Base-by-base conservation (phyloP, 2,888 invertebrate species). In the Hirtodrosophila cameraria region DNA sequence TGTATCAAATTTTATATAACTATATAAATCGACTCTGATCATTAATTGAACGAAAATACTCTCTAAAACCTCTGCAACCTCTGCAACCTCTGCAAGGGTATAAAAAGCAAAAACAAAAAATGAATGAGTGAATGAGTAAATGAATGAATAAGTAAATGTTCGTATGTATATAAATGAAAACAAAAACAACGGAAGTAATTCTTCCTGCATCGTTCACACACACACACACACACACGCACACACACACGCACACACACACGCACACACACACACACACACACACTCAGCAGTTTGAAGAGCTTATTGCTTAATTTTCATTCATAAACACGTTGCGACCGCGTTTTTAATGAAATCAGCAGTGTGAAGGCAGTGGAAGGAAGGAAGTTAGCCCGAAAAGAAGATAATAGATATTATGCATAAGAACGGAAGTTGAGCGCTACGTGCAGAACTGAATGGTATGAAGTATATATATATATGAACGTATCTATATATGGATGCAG, bases 281-380 rank as follows among this genome's bases (percentile, higher is more conserved):
- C 31, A 50, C 9, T 27, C 54, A 31, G 31, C 62, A 68, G 38
- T 48, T 69, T 53, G 45, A 72, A 76, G 71, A 80, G 86, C 86
- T 86, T 86, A 87, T 83, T 86, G 79, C 82, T 82, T 85, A 87
- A 85, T 88, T 85, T 82, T 84, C 84, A 84, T 85, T 85, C 88
- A 87, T 85, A 82, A 85, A 88, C 85, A 88, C 79, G 88, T 82
- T 67, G 82, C 68, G 65, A 62, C 69, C 70, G 75, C 71, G 68
- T 72, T 87, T 87, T 80, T 75, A 78, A 84, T 80, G 85, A 83
- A 86, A 84, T 81, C 69, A 81, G 52, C 68, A 64, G 43, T 25
- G 25, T 13, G 20, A 25, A 9, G 50, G 27, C 54, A 58, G 68
- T 4, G 4, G 5, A 5, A 4, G 18, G 35, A 71, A 83, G 75